Conservation (phyloP, 2,113 vertebrate species). For the Sterna hirundo region DNA sequence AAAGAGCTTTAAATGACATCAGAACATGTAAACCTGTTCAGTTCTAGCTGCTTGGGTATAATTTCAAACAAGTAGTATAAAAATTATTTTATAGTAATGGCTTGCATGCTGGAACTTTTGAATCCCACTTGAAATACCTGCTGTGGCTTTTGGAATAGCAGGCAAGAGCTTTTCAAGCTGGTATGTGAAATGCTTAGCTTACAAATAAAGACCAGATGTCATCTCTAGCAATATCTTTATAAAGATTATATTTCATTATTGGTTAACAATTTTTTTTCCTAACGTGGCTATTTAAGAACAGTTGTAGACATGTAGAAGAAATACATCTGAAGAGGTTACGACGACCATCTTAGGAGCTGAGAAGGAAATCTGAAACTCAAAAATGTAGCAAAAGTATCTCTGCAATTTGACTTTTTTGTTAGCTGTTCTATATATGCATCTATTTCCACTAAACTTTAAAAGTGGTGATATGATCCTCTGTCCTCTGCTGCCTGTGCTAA, state of each 20-base stretch:
- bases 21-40: neutral
- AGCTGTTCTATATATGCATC: neutral
- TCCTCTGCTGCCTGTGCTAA: neutral
- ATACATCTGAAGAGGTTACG: neutral
- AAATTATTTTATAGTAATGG: neutral
- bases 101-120: neutral
- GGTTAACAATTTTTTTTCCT: neutral
- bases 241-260: neutral
- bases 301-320: neutral
- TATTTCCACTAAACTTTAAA: neutral
- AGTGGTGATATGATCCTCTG: neutral
- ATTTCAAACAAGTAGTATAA: neutral
- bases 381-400: neutral
- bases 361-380: neutral
- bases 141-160: neutral
- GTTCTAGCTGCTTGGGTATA: neutral
- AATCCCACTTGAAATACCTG: neutral
- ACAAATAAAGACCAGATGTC: slow-evolving; percentile 21
- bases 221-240: neutral
- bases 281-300: neutral
- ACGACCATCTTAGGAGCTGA: neutral
- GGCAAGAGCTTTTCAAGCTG: neutral
- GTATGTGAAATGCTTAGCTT: slow-evolving; percentile 1
- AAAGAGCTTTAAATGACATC: neutral
- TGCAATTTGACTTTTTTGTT: neutral